These are phyloP conservation scores for Lasioglossum malachurum DNA, from an alignment of 2,888 invertebrate genomes.

Conservation along the genomic window DNA sequence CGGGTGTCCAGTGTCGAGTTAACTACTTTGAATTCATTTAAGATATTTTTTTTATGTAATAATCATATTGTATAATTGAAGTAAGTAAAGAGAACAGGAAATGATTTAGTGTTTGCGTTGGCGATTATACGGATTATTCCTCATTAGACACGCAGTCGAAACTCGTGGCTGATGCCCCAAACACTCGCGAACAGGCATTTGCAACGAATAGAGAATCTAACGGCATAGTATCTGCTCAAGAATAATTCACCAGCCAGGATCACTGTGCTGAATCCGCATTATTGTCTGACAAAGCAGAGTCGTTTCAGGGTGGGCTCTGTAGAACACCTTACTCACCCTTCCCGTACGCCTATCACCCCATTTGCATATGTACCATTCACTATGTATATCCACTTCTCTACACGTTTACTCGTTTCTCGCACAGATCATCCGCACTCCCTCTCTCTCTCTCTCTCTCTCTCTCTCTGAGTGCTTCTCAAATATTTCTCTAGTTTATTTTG, in stretches of 20 bases:
- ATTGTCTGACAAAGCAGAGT: constrained; percentile 6
- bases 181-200: neutral
- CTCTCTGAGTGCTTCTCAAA: neutral
- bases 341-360: neutral
- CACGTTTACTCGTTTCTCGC: neutral
- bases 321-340: neutral
- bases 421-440: neutral
- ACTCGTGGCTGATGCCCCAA: neutral
- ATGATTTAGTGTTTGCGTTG: neutral
- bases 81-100: too few relatives aligned
- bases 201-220: neutral
- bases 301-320: neutral
- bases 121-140: neutral
- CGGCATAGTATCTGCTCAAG: neutral
- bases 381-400: neutral
- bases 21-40: neutral
- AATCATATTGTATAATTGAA: too few relatives aligned
- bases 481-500: neutral
- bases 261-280: neutral
- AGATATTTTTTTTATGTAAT: too few relatives aligned
- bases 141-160: neutral
- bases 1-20: too few relatives aligned
- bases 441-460: neutral
- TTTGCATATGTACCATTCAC: neutral
- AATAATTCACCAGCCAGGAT: neutral